A percentile compares a stretch with the other conserved stretches of the same genome.
phyloP scores from a whole-genome alignment of 2,888 invertebrate species.

The Eupithecia pulchellata region DNA sequence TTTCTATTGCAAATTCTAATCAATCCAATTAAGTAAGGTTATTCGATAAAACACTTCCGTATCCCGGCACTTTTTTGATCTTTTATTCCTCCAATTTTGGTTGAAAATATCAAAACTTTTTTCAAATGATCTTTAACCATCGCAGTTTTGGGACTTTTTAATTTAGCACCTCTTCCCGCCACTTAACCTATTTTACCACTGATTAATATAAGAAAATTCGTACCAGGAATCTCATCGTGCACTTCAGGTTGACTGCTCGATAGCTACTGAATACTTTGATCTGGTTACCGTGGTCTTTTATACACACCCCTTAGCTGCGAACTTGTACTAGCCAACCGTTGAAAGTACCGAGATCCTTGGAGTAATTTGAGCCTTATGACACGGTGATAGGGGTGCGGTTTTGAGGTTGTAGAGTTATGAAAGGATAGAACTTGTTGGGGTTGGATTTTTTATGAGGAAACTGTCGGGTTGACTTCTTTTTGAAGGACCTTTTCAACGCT shows the following conservation, averaged over 20 bases:
- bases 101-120: background rate
- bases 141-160: too few species aligned
- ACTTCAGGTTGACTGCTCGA: conserved; percentile 82
- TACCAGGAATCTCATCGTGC: conserved; percentile 85
- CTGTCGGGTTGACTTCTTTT: conserved; percentile 9
- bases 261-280: conserved; percentile 80
- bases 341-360: conserved; percentile 60
- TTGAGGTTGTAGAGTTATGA: conserved; percentile 34
- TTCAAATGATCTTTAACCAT: background rate
- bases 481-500: background rate
- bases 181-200: conserved; percentile 22
- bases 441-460: conserved; percentile 19
- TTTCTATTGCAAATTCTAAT: background rate
- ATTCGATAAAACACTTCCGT: background rate
- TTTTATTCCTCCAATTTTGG: background rate
- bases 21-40: background rate
- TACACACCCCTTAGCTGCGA: conserved; percentile 60
- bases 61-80: background rate
- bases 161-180: background rate
- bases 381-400: conserved; percentile 35
- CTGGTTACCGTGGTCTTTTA: conserved; percentile 67
- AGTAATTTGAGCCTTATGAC: conserved; percentile 37
- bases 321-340: conserved; percentile 50
- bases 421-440: conserved; percentile 29
- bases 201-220: conserved; percentile 46